Base-by-base conservation (phyloP, 2,888 invertebrate species). In the Tachystola acroxantha region DNA sequence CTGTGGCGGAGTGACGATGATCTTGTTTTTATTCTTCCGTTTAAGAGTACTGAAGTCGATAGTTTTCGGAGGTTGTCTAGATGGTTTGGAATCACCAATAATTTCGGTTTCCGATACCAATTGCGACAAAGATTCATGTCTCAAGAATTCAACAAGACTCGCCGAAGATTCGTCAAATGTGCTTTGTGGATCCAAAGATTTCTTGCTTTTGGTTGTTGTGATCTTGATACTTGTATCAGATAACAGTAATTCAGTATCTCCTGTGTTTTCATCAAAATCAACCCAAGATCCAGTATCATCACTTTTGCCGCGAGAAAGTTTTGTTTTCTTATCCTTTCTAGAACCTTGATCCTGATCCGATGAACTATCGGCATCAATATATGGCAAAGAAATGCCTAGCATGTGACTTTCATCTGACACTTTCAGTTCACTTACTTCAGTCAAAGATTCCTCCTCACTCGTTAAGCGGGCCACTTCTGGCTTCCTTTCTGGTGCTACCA, bases 211-310 rank as follows among this genome's bases (percentile, higher is more conserved):
- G 24, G 55, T 55, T n/a, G 55, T 65, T 22, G 55, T 55, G 7
- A 55, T 65, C 45, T 51, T 70, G 30, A 53, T 61, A 34, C 71
- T 73, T 11, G 62, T 55, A 48, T 92, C 92, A 6, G 92, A 90
- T 16, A 76, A 44, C 6, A 68, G 73, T 4, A 90, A 78, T 50
- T 91, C 91, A 1, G 90, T 88, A 12, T 89, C 89, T 10, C 88
- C 90, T n/a, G 90, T 88, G 48, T 85, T 88, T 55, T 92, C 92
- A 45, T 92, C 92, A 58, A 90, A 90, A 52, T 92, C 92, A 2
- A 90, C 89, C 89, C 90, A 92, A 1, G 92, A 92, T 1, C 89
- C 89, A 0, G 92, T 91, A 57, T 92, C 92, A 62, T 92, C 92
- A 48, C 92, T 92, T 52, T 84, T 81, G 41, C 90, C 90, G 2